Evolutionary conservation across 2,888 invertebrate genomes (phyloP).

Genomic region (Eupsilia transversa): DNA sequence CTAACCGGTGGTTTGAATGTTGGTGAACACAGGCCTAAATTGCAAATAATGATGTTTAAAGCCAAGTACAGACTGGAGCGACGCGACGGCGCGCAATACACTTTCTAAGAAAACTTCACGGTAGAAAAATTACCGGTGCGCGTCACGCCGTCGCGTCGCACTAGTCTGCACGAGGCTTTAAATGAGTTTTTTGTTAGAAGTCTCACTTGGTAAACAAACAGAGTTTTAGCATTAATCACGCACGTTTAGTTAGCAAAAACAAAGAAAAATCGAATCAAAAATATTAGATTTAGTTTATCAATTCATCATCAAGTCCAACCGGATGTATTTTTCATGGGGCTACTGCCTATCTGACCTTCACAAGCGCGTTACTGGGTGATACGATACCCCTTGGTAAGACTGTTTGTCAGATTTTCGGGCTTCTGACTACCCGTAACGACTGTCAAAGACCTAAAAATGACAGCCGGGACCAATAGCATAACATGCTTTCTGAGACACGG

Average conservation of each 20-base stretch:
- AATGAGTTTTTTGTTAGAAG: background rate
- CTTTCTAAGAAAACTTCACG: no score
- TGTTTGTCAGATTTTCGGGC: background rate
- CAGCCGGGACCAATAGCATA: background rate
- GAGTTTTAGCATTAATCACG: background rate
- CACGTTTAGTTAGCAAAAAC: background rate
- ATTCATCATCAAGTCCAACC: background rate
- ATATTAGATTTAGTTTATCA: background rate
- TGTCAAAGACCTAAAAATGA: background rate
- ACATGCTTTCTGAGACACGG: no score
- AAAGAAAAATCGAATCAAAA: background rate
- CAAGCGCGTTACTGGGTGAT: background rate
- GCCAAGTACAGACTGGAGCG: no score
- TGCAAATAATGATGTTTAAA: background rate
- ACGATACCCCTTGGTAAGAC: background rate
- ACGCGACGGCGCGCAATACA: no score
- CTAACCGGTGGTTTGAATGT: no score
- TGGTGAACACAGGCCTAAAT: no score
- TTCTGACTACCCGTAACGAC: background rate
- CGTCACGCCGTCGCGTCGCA: no score
- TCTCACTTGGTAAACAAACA: conserved; percentile 14
- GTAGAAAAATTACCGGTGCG: no score
- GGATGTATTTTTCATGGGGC: no score
- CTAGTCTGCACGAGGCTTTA: no score
- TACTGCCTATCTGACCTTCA: background rate